These are phyloP conservation scores for Macrochelys suwanniensis DNA, from an alignment of 2,797 vertebrate species.

Conservation along the genomic window DNA sequence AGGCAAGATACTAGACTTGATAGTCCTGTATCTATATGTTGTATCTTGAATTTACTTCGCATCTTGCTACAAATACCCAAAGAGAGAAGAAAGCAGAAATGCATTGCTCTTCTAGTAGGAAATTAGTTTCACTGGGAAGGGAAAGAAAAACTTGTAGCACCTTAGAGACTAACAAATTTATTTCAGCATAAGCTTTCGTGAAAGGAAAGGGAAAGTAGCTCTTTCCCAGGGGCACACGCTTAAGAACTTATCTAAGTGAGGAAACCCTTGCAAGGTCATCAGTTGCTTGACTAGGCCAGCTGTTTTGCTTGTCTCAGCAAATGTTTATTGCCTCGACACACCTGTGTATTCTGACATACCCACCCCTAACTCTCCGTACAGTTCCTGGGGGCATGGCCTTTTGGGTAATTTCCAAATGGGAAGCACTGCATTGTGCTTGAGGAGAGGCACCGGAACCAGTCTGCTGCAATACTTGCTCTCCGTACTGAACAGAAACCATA, in stretches of 20 bases:
- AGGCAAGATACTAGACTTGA: not conserved
- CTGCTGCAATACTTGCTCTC: not conserved
- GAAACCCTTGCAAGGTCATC: not conserved
- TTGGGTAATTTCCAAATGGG: accelerated
- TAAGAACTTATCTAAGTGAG: accelerated
- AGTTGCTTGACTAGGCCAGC: too few relatives aligned
- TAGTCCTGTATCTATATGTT: not conserved
- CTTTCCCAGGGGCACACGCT: not conserved
- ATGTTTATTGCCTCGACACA: accelerated
- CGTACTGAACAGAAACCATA: not conserved
- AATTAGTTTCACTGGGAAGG: accelerated
- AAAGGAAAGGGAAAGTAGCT: too few relatives aligned
- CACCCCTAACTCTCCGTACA: not conserved
- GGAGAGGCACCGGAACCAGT: not conserved
- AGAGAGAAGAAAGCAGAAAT: not conserved
- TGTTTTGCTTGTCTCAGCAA: not conserved
- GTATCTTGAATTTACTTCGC: not conserved
- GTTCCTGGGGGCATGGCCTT: not conserved
- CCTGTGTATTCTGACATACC: not conserved
- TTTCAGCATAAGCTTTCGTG: too few relatives aligned
- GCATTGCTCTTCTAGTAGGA: not conserved
- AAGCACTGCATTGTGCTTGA: accelerated
- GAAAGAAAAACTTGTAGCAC: too few relatives aligned
- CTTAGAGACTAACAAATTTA: too few relatives aligned
- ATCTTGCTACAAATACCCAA: not conserved